A percentile compares a stretch with the other conserved stretches of the same genome.
These are phyloP conservation scores for Anableps anableps DNA, from an alignment of 2,797 vertebrate genomes.

Conservation along the genomic window DNA sequence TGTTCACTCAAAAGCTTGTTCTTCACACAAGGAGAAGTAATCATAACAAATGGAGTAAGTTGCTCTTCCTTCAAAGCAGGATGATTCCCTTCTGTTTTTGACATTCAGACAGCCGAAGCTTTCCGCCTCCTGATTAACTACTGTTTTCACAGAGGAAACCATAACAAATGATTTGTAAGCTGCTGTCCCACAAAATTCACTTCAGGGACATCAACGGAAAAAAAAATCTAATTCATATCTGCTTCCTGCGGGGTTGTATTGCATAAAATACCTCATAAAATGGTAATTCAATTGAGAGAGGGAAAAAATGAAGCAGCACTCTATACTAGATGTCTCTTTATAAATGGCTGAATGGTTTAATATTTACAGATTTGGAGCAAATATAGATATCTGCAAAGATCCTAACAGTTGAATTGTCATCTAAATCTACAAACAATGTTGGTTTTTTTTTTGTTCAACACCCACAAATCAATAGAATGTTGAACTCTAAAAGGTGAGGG, in stretches of 20 bases:
- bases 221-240: slow-evolving; percentile 58
- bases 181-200: slow-evolving; percentile 60
- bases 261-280: slow-evolving; percentile 51
- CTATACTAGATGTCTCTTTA: not conserved
- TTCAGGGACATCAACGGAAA: slow-evolving; percentile 45
- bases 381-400: not conserved
- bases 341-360: slow-evolving; percentile 15
- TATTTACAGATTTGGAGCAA: not conserved
- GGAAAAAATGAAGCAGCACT: not conserved
- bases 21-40: slow-evolving; percentile 79
- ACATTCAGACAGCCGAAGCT: slow-evolving; percentile 66
- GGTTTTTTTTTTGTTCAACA: slow-evolving; percentile 9
- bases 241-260: slow-evolving; percentile 55
- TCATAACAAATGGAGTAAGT: slow-evolving; percentile 75
- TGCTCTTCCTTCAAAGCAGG: slow-evolving; percentile 70
- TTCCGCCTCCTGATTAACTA: slow-evolving; percentile 77
- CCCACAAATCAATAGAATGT: slow-evolving; percentile 1
- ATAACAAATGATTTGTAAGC: slow-evolving; percentile 72
- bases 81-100: slow-evolving; percentile 77
- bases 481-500: slow-evolving; percentile 23
- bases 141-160: slow-evolving; percentile 76
- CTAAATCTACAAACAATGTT: slow-evolving; percentile 4
- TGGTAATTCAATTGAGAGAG: slow-evolving; percentile 19
- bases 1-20: slow-evolving; percentile 63
- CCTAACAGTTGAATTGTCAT: slow-evolving; percentile 5